Conservation (phyloP, 2,888 invertebrate genomes). For the Amphiduros pacificus region DNA sequence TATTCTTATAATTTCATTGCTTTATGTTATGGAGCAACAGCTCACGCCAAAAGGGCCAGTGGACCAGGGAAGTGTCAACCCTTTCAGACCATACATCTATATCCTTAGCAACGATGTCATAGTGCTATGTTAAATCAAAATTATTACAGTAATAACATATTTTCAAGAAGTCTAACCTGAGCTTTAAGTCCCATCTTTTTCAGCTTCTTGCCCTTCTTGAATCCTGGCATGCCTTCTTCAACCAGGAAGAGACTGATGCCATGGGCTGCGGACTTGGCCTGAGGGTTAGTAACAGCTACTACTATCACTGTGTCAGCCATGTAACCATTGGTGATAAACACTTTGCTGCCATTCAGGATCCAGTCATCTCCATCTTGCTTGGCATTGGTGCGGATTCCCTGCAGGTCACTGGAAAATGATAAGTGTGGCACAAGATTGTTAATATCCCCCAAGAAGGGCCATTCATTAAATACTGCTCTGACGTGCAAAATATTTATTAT, state of each 20-base stretch:
- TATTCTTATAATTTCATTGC: too few species aligned
- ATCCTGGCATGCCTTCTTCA: slow-evolving; percentile 59
- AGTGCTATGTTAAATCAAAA: too few species aligned
- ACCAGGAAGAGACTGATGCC: slow-evolving; percentile 61
- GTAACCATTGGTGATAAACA: slow-evolving; percentile 61
- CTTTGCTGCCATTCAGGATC: slow-evolving; percentile 61
- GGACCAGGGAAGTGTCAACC: too few species aligned
- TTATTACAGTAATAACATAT: not conserved
- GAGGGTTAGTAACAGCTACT: slow-evolving; percentile 59
- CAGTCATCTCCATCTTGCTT: slow-evolving; percentile 60
- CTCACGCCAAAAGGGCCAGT: too few species aligned
- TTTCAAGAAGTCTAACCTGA: too few species aligned
- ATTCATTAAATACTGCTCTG: too few species aligned
- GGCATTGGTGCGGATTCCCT: slow-evolving; percentile 60
- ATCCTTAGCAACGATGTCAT: too few species aligned
- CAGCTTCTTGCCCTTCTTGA: slow-evolving; percentile 59
- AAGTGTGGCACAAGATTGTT: too few species aligned
- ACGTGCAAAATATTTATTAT: too few species aligned
- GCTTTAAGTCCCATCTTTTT: slow-evolving; percentile 61
- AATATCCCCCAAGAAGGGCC: too few species aligned
- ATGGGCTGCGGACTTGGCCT: slow-evolving; percentile 59
- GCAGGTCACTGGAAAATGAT: slow-evolving; percentile 58
- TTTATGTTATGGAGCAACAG: too few species aligned
- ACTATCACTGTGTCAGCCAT: slow-evolving; percentile 59
- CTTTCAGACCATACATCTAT: too few species aligned